Evolutionary conservation across 2,888 invertebrate species (phyloP).

Genomic region (Altica lythri): DNA sequence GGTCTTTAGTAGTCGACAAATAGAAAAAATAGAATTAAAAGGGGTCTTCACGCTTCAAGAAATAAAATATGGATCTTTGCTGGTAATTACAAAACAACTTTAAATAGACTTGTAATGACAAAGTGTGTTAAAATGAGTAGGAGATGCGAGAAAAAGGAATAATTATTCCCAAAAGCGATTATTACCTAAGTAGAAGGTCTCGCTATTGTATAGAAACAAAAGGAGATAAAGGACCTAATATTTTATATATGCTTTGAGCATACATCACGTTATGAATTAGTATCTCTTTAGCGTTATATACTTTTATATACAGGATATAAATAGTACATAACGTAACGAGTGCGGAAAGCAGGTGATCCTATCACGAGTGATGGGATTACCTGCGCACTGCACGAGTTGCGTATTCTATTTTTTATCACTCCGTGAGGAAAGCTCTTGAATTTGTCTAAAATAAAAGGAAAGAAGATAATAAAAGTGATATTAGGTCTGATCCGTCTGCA

Average conservation of each 20-base stretch:
- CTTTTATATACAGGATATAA: too few relatives aligned
- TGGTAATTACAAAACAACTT: conserved; percentile 20
- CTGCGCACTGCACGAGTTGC: too few relatives aligned
- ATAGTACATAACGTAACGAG: too few relatives aligned
- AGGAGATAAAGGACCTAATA: conserved; percentile 1
- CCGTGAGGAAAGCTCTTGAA: too few relatives aligned
- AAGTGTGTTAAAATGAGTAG: conserved; percentile 15
- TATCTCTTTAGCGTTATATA: too few relatives aligned
- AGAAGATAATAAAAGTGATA: too few relatives aligned
- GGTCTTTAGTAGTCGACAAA: conserved; percentile 19
- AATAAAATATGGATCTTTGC: conserved; percentile 8
- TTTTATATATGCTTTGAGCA: conserved; percentile 1
- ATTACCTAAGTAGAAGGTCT: conserved; percentile 24
- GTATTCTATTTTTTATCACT: too few relatives aligned
- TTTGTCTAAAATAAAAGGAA: too few relatives aligned
- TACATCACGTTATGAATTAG: too few relatives aligned
- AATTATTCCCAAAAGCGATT: conserved; percentile 26
- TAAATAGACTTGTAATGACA: conserved; percentile 26
- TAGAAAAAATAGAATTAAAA: conserved; percentile 14
- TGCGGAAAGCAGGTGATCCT: too few relatives aligned
- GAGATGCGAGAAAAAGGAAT: conserved; percentile 21
- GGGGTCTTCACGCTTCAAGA: conserved; percentile 7
- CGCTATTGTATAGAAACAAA: conserved; percentile 10
- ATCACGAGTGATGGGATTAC: too few relatives aligned
- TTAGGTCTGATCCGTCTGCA: too few relatives aligned